Base-by-base conservation (phyloP, 35 echinoderm and acorn worm genomes). In the Amphiura filiformis region DNA sequence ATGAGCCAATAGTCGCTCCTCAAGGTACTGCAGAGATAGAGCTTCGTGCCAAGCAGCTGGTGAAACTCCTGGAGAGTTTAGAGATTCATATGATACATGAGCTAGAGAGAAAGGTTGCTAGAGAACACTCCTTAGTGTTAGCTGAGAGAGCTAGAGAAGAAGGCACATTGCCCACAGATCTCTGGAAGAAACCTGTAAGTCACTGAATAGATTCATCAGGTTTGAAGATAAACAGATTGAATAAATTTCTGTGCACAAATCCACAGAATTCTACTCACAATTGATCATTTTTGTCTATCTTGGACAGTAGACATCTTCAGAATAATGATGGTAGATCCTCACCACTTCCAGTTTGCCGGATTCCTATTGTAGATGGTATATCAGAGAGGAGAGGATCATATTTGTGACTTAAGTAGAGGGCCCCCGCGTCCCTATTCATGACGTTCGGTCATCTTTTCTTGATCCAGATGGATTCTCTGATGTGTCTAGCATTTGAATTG, bases 101-200 rank as follows among this genome's bases (percentile, higher is more conserved):
- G 84, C 82, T 99, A 42, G 86, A 88, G 79, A 81, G 87, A 2
- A 99, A 99, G 81, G 85, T 95, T 41, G 84, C 92, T 22, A 56
- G 90, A 37, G 96, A 99, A 80, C 96, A 99, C 56, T 86, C 96
- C 35, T 39, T 99, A 39, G 96, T 99, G 35, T 80, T 93, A 23
- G 87, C 96, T 34, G 96, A 99, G 81, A 86, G 90, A 78, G 90
- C 87, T 1, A 87, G 96, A 36, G 96, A 99, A 39, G 96, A 98
- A 40, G 96, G 96, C 0, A 99, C 94, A 76, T 86, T 99, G 33
- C 96, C 96, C 0, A 93, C 93, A 1, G 96, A 99, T 75, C 77
- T 99, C 0, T 99, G 96, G 96, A 99, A 99, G 81, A 99, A 82
- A 90, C 96, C 93, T 32, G 96, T 99, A 76, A 92, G 96, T 84